These are phyloP conservation scores for Cygnus atratus DNA, from an alignment of 2,113 vertebrate species.

Conservation along the genomic window DNA sequence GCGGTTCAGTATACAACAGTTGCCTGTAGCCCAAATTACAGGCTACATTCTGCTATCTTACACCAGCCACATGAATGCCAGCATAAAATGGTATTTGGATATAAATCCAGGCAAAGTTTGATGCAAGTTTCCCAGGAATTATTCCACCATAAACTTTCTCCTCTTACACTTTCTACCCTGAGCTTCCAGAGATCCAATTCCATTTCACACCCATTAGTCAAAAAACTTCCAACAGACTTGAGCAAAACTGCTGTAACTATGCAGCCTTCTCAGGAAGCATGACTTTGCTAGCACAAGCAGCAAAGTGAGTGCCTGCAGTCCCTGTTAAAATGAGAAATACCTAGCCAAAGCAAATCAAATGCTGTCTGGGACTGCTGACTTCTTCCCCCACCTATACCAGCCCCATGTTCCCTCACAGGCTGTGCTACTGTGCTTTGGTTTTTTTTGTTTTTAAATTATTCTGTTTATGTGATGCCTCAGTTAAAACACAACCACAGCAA, in stretches of 20 bases:
- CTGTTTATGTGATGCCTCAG: not conserved
- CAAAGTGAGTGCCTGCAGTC: not conserved
- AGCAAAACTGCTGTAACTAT: not conserved
- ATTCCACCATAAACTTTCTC: not conserved
- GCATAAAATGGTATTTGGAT: not conserved
- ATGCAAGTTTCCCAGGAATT: not conserved
- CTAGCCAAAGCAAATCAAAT: not conserved
- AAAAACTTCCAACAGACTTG: not conserved
- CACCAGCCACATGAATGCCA: not conserved
- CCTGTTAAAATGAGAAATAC: not conserved
- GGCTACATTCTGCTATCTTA: not conserved
- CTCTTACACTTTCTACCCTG: not conserved
- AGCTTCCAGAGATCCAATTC: slow-evolving; percentile 6
- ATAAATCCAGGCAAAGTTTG: not conserved
- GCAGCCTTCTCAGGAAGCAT: not conserved
- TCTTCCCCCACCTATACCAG: not conserved
- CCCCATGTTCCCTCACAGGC: not conserved
- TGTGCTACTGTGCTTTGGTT: not conserved
- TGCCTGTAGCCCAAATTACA: not conserved
- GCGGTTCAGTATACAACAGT: not conserved
- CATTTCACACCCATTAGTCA: not conserved
- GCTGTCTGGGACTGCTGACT: not conserved
- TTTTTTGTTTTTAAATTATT: not conserved
- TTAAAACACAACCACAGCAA: not conserved
- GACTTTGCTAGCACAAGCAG: not conserved